Base-by-base conservation (phyloP, 2,113 vertebrate species). In the Illadopsis cleaveri region DNA sequence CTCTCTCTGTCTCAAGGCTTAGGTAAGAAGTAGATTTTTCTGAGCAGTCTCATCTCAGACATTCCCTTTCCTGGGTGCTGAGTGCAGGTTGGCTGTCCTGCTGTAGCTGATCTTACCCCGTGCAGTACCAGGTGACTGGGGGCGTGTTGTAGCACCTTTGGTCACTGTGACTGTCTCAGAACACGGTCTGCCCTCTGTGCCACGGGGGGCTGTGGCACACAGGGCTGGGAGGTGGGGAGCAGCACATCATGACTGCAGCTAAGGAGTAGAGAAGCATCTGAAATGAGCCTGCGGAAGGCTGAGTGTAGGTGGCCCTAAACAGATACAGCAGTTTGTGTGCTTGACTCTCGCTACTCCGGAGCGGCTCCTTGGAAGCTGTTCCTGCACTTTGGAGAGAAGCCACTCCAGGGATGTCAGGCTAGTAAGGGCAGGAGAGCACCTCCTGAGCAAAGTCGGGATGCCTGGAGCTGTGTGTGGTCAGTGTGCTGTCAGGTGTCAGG, bases 311-410 rank as follows among this genome's bases (percentile, higher is more conserved):
- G 54, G 76, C 79, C 85, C 90, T 80, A 84, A 70, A 54, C 20
- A 73, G 15, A 35, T 20, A 10, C 18, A 80, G 2, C 54, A 73
- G 42, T 92, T 62, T 50, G 68, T 0, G 11, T 62, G 89, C 72
- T 86, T 73, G 80, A 66, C 68, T 93, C 78, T 73, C 15, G 0
- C 0, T 1, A 25, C 71, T 82, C 75, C 0, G 0, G 64, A 84
- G 47, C 0, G 1, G 82, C 68, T 73, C 80, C 82, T 66, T 37
- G 38, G 84, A 40, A 86, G 86, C 86, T 78, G 68, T 89, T 89
- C 86, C 92, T 92, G 94, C 91, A 89, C 93, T 95, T 95, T 37
- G 89, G 82, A 92, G 91, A 94, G 69, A 44, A 93, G 86, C 80
- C 82, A 16, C 80, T 93, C 64, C 65, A 75, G 79, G 86, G 60